Conservation (phyloP, 1,140 invertebrate species). For the Littorina saxatilis region DNA sequence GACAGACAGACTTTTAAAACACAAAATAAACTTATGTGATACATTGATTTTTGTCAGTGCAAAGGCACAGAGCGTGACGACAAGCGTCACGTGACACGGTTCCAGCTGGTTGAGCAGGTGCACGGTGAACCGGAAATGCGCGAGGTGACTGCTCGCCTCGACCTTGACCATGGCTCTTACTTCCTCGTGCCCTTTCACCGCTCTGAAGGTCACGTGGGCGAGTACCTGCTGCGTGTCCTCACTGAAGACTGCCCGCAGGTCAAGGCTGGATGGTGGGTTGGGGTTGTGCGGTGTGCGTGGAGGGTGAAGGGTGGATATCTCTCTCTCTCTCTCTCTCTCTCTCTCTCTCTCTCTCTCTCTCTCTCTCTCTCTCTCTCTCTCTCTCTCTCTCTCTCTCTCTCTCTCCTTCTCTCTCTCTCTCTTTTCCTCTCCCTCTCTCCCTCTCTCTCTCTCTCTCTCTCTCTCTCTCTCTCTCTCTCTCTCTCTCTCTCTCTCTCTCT, state of each 20-base stretch:
- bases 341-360: not conserved
- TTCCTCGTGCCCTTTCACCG: constrained; percentile 63
- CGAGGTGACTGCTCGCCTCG: constrained; percentile 59
- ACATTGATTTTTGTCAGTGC: constrained; percentile 36
- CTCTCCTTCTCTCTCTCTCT: too few species aligned
- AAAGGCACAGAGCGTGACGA: constrained; percentile 58
- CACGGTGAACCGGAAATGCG: constrained; percentile 56
- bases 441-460: too few species aligned
- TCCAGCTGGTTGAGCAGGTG: constrained; percentile 53
- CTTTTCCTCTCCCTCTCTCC: too few species aligned
- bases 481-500: too few species aligned
- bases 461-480: too few species aligned
- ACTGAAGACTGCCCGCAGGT: constrained; percentile 49
- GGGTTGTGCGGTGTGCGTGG: not conserved
- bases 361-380: not conserved
- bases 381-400: too few species aligned
- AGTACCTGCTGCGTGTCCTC: constrained; percentile 61
- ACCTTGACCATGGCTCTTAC: constrained; percentile 66
- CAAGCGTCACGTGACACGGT: constrained; percentile 58
- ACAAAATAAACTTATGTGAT: not conserved
- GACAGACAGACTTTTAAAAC: too few species aligned
- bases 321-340: not conserved
- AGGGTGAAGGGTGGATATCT: not conserved
- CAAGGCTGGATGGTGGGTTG: constrained; percentile 58
- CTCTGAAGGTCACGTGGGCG: constrained; percentile 55